Base-by-base conservation (phyloP, 2,888 invertebrate species). In the Andrena bucephala region DNA sequence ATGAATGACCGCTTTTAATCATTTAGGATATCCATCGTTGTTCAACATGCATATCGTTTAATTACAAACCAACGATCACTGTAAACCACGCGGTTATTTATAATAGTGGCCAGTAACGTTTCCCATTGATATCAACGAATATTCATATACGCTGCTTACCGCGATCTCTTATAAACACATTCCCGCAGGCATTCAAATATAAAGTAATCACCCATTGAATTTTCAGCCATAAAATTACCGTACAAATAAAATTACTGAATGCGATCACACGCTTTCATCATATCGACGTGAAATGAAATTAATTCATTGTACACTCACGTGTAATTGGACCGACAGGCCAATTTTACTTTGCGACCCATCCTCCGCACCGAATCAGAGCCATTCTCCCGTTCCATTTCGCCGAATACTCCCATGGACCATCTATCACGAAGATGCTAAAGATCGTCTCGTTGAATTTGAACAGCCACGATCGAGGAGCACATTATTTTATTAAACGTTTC, bases 61-160 rank as follows among this genome's bases (percentile, higher is more conserved):
- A 68, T 68, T 68, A 68, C 67, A 54, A 54, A 68, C 33, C 48
- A 50, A 68, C 29, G 31, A 68, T 33, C 67, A 33, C 24, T 33
- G 33, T 31, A 52, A 54, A 54, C 29, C 67, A 24, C 33, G 29
- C 6, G 67, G 20, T 67, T 67, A 67, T 33, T 31, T 54, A 54
- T 50, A 29, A 13, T 31, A 68, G 48, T 68, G 29, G 20, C 16
- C 33, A 33, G 33, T 33, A 31, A 31, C 13, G 20, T 52, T 33
- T 68, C 20, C 33, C 29, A 13, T 68, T 52, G 7, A 20, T 50
- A 52, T 54, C 33, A 50, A 33, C 50, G 7, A 6, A 29, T 31
- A 31, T 54, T 33, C 52, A 13, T 68, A 10, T 33, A 24, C 13
- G 4, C 20, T 24, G 10, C 8, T 24, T 13, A 13, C 27, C 24